phyloP scores from a whole-genome alignment of 2,113 vertebrate genomes.

The Murina feae region DNA sequence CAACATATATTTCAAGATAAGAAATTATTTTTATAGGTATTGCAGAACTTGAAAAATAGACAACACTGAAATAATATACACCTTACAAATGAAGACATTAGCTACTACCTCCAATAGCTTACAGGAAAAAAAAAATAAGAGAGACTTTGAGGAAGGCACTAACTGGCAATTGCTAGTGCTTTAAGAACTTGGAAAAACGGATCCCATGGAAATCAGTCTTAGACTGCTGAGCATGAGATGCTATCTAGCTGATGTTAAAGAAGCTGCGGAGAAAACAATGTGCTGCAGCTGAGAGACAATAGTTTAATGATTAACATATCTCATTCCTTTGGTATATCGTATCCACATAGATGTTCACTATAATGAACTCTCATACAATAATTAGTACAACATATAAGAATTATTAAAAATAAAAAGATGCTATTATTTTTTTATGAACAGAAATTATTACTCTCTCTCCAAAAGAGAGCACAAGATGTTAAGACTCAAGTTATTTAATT shows the following conservation, averaged over 20 bases:
- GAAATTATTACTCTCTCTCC: neutral
- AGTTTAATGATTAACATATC: neutral
- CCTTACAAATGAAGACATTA: neutral
- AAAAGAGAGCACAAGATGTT: neutral
- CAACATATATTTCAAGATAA: neutral
- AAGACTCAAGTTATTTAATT: neutral
- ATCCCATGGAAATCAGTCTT: neutral
- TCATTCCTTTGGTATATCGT: neutral
- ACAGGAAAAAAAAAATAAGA: neutral
- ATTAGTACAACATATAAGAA: neutral
- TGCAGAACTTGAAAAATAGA: neutral
- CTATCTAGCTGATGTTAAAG: neutral
- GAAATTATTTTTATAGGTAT: neutral
- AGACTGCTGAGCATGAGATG: neutral
- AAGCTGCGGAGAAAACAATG: neutral
- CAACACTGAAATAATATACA: neutral
- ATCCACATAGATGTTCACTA: neutral
- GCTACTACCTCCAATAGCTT: neutral
- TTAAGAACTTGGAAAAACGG: neutral
- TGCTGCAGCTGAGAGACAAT: neutral
- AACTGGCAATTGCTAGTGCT: neutral
- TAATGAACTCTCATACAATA: neutral
- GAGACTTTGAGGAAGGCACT: neutral
- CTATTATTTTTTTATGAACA: neutral
- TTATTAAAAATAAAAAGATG: neutral